Percentiles rank a stretch among this genome's conserved stretches.
Evolutionary conservation across 1,140 invertebrate genomes (phyloP).

Genomic region (Ceratosolen solmsi): DNA sequence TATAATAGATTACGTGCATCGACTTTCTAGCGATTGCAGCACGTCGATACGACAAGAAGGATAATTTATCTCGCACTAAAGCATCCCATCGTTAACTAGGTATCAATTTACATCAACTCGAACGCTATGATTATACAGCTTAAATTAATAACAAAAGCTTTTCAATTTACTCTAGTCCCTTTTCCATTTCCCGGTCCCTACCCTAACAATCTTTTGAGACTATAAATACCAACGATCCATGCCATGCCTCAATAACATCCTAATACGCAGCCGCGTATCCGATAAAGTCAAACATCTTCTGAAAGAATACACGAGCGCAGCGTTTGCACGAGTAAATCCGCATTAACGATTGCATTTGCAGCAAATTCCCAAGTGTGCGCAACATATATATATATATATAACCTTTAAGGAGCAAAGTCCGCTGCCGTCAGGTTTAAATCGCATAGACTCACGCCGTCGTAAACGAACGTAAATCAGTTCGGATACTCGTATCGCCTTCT

Average conservation of each 20-base stretch:
- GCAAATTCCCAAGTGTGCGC: background rate
- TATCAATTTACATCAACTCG: background rate
- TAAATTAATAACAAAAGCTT: background rate
- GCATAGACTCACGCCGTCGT: constrained; percentile 1
- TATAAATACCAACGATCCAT: background rate
- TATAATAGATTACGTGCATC: no score
- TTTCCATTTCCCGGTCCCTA: no score
- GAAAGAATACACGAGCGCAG: background rate
- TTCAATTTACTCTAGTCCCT: background rate
- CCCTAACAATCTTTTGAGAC: background rate
- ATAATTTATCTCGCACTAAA: background rate
- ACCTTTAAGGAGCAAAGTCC: constrained; percentile 7
- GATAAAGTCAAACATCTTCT: constrained; percentile 21
- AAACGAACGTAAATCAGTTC: constrained; percentile 44
- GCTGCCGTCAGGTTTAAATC: constrained; percentile 5
- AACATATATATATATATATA: no score
- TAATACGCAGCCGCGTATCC: constrained; percentile 28
- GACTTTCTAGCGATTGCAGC: no score
- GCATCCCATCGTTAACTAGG: background rate
- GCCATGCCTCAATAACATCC: constrained; percentile 13
- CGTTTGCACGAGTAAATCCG: constrained; percentile 32
- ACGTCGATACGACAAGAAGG: background rate
- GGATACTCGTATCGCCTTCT: background rate
- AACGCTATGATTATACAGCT: no score
- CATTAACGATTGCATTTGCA: constrained; percentile 5